phyloP scores from a whole-genome alignment of 2,888 invertebrate species.

The Hofmannophila pseudospretella region DNA sequence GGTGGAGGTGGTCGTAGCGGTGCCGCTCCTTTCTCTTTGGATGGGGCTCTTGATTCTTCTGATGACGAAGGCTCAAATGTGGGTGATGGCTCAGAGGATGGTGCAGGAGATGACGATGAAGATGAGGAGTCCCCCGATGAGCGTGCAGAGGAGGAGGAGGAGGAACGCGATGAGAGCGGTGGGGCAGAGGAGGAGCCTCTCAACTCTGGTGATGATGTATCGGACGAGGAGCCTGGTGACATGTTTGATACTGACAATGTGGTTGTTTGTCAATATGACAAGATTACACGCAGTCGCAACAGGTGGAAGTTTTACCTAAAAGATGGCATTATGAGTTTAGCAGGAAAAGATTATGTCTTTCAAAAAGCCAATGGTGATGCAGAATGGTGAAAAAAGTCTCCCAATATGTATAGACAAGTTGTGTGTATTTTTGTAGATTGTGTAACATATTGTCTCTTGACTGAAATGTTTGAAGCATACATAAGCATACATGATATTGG shows the following conservation, averaged over 20 bases:
- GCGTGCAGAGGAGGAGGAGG: constrained; percentile 80
- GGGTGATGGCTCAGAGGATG: constrained; percentile 81
- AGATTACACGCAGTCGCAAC: constrained; percentile 98
- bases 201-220: constrained; percentile 98
- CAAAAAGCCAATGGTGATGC: constrained; percentile 99
- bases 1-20: constrained; percentile 68
- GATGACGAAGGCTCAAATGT: constrained; percentile 85
- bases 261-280: constrained; percentile 99
- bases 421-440: constrained; percentile 54
- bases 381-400: constrained; percentile 88
- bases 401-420: constrained; percentile 36
- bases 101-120: constrained; percentile 83
- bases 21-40: constrained; percentile 67
- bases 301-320: constrained; percentile 99
- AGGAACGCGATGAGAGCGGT: constrained; percentile 83
- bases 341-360: constrained; percentile 98
- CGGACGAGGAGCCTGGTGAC: constrained; percentile 95
- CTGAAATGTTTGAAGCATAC: constrained; percentile 28
- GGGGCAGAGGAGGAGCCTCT: constrained; percentile 90
- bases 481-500: constrained; percentile 29
- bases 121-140: constrained; percentile 87
- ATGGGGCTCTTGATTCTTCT: constrained; percentile 83
- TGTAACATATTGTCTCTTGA: constrained; percentile 48
- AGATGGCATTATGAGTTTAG: constrained; percentile 99
- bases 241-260: constrained; percentile 99